Base-by-base conservation (phyloP, 2,888 invertebrate species). In the Hedya salicella region DNA sequence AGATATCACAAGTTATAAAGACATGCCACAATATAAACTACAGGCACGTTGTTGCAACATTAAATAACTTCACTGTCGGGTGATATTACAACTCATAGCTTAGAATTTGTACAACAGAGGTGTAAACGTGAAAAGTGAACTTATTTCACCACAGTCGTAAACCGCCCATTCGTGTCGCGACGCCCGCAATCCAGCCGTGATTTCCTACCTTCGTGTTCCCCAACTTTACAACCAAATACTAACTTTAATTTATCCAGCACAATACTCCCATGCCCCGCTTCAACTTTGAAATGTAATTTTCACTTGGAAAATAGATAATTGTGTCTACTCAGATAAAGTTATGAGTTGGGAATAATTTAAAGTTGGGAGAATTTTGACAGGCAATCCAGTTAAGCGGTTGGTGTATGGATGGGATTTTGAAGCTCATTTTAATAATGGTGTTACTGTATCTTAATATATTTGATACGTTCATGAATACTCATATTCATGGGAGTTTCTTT, bases 141-240 rank as follows among this genome's bases (percentile, higher is more conserved):
- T 79, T 82, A 78, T 81, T 81, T 78, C 74, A 74, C 75, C 75
- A 68, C 71, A 68, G 74, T 73, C 79, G 79, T 83, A 82, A 82
- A 82, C 63, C 70, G 74, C 63, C 71, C 74, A 74, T 59, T 66
- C 66, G 59, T 68, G 61, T 52, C 52, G 61, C 54, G 66, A 62
- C 68, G 32, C 8, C 69, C 69, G 68, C 65, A 68, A 63, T 71
- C 70, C 67, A 70, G 56, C 75, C 62, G 77, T 72, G 79, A 78
- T 79, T 76, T 75, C 67, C 73, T 74, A 71, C 73, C 67, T 62
- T 71, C 69, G 66, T 69, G 69, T 70, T 71, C 70, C 69, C 70
- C 60, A 48, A 59, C 67, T 70, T 73, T 71, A 71, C 59, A 63
- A 48, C 64, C 48, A 14, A 60, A 64, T 52, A 59, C 59, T 59